Conservation (phyloP, 2,797 vertebrate genomes). For the Mycteria americana region DNA sequence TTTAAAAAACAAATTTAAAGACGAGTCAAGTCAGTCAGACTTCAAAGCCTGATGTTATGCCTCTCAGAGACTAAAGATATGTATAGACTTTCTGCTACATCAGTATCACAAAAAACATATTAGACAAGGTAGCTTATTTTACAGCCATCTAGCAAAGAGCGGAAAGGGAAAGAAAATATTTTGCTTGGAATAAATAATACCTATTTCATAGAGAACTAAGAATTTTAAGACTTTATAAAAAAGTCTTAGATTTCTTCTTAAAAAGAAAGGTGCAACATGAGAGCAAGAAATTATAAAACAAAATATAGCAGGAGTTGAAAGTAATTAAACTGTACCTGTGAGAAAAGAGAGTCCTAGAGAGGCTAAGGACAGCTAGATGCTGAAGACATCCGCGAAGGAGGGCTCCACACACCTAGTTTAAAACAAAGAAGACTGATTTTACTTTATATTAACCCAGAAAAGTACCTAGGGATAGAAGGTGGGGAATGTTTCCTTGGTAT, state of each 20-base stretch:
- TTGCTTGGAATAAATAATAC: not conserved
- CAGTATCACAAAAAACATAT: not conserved
- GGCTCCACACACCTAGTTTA: conserved; percentile 87
- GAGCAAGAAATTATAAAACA: not conserved
- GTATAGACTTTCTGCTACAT: not conserved
- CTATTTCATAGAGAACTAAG: not conserved
- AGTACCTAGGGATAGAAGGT: not conserved
- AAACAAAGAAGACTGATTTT: not conserved
- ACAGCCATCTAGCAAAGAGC: not conserved
- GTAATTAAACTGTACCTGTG: conserved; percentile 82
- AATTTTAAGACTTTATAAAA: not conserved
- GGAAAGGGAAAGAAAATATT: not conserved
- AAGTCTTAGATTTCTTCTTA: not conserved
- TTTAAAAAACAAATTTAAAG: not conserved
- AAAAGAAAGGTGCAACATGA: not conserved
- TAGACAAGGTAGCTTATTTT: conserved; percentile 16
- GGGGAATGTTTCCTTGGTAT: not conserved
- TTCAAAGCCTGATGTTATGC: not conserved
- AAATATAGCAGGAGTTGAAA: not conserved
- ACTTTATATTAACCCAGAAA: not conserved
- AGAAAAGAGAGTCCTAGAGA: conserved; percentile 91
- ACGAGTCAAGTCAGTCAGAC: not conserved
- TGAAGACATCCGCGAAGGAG: conserved; percentile 90
- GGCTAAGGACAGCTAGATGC: conserved; percentile 87
- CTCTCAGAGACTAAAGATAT: not conserved